Conservation (phyloP, 1,140 invertebrate genomes). For the Trachymyrmex cornetzi region DNA sequence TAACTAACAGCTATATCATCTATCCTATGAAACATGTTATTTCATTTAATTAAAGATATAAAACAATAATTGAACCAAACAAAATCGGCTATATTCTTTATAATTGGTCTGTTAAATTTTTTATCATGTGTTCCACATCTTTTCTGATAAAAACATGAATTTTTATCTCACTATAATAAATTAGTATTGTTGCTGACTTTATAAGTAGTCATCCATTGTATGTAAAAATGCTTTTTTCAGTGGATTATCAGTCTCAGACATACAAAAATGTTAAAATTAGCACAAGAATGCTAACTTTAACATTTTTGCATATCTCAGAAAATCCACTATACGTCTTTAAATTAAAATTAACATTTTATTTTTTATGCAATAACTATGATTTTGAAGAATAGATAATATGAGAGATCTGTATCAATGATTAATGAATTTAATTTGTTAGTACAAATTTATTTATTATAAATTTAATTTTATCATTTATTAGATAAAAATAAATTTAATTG, state of each 20-base stretch:
- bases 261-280: too few relatives aligned
- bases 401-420: background rate
- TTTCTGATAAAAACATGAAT: background rate
- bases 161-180: background rate
- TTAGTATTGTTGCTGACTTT: background rate
- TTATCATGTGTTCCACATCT: background rate
- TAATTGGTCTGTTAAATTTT: background rate
- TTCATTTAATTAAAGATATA: background rate
- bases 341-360: too few relatives aligned
- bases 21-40: background rate
- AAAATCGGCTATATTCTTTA: background rate
- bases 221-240: background rate
- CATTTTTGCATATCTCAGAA: too few relatives aligned
- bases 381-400: background rate
- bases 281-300: too few relatives aligned
- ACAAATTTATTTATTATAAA: background rate
- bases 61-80: background rate
- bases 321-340: too few relatives aligned
- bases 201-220: background rate
- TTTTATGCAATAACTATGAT: background rate
- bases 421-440: background rate
- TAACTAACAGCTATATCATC: background rate
- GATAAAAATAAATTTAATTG: background rate
- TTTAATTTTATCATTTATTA: background rate
- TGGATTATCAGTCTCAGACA: too few relatives aligned